phyloP scores from a whole-genome alignment of 2,797 vertebrate genomes.

The Gouania willdenowi region DNA sequence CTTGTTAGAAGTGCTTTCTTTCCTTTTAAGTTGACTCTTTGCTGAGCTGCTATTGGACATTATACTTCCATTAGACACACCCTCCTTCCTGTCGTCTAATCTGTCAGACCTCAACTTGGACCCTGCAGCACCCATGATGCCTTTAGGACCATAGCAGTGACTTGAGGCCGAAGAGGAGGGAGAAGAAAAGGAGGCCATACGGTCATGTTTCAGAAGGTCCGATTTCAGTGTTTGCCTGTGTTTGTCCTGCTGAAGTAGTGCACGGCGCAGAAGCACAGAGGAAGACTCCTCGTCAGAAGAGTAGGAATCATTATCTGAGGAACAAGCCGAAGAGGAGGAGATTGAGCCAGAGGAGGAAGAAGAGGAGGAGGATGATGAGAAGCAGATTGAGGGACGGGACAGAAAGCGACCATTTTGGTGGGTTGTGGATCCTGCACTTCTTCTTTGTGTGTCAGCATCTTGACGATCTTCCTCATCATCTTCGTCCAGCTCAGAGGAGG shows the following conservation, averaged over 20 bases:
- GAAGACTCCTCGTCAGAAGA: slow-evolving; percentile 94
- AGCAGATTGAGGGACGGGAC: slow-evolving; percentile 86
- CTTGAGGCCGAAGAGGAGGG: slow-evolving; percentile 63
- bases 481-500: slow-evolving; percentile 91
- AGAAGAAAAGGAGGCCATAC: slow-evolving; percentile 53
- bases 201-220: slow-evolving; percentile 37
- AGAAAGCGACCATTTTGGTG: slow-evolving; percentile 81
- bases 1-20: slow-evolving; percentile 65
- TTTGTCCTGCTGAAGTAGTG: slow-evolving; percentile 83
- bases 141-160: slow-evolving; percentile 81
- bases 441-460: slow-evolving; percentile 32
- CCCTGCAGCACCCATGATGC: slow-evolving; percentile 64
- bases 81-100: slow-evolving; percentile 58
- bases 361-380: slow-evolving; percentile 92
- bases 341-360: slow-evolving; percentile 91
- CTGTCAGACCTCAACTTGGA: slow-evolving; percentile 71
- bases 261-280: slow-evolving; percentile 85
- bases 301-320: slow-evolving; percentile 94
- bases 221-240: slow-evolving; percentile 60
- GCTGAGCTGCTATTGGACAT: slow-evolving; percentile 41
- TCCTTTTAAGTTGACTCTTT: slow-evolving; percentile 79
- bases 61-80: slow-evolving; percentile 39
- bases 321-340: slow-evolving; percentile 94
- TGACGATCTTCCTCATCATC: slow-evolving; percentile 83
- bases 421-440: slow-evolving; percentile 38